Percentiles rank a stretch among this genome's conserved stretches.
Evolutionary conservation across 2,113 vertebrate species (phyloP).

Genomic region (Scomber japonicus): DNA sequence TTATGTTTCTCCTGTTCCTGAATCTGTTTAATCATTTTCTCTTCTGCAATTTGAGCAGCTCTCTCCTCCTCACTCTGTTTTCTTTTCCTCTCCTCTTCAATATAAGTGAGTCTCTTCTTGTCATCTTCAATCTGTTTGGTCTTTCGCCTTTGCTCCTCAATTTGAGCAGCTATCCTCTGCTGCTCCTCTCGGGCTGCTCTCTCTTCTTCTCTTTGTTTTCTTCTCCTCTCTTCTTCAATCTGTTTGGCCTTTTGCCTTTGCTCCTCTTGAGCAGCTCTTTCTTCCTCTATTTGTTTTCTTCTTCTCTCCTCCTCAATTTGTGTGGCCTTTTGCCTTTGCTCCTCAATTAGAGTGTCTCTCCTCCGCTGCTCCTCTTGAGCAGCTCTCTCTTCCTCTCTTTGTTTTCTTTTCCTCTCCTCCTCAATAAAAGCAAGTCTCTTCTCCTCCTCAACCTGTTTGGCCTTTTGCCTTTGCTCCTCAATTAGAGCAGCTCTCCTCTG

Average conservation of each 20-base stretch:
- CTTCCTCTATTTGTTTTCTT: slow-evolving; percentile 34
- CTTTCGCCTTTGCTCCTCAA: slow-evolving; percentile 40
- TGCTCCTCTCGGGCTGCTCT: slow-evolving; percentile 19
- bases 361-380: slow-evolving; percentile 10
- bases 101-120: slow-evolving; percentile 1
- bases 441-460: slow-evolving; percentile 48
- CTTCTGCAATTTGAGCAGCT: background rate
- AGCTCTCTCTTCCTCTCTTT: slow-evolving; percentile 1
- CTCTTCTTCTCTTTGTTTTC: slow-evolving; percentile 24
- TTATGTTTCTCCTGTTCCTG: slow-evolving; percentile 8
- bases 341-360: slow-evolving; percentile 7
- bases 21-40: background rate
- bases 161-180: slow-evolving; percentile 1
- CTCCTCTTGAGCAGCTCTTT: slow-evolving; percentile 8
- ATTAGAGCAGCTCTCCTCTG: slow-evolving; percentile 5
- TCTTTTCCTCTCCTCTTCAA: slow-evolving; percentile 30
- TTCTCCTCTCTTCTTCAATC: slow-evolving; percentile 21
- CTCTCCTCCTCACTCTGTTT: slow-evolving; percentile 18
- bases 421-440: slow-evolving; percentile 10
- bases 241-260: background rate
- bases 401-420: slow-evolving; percentile 33
- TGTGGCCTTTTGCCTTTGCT: slow-evolving; percentile 48
- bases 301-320: slow-evolving; percentile 30
- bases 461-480: slow-evolving; percentile 42
- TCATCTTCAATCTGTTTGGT: slow-evolving; percentile 35